These are phyloP conservation scores for Capreolus pygargus DNA, from an alignment of 2,113 vertebrate genomes.

Conservation along the genomic window DNA sequence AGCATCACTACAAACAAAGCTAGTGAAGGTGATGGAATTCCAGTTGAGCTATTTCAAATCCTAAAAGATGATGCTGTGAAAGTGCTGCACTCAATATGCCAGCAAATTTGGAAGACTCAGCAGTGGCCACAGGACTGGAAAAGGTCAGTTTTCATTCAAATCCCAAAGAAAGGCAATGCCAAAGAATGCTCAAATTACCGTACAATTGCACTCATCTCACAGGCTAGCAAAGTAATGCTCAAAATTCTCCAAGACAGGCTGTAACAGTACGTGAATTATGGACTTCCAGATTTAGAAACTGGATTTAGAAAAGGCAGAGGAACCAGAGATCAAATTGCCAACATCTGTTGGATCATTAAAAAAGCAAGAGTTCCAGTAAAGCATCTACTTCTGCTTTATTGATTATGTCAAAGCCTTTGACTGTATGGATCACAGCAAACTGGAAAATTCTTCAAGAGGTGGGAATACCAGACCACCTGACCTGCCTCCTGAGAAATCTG, in stretches of 20 bases:
- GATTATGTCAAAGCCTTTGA: background rate
- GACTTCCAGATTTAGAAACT: background rate
- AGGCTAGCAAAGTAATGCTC: background rate
- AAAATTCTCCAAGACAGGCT: background rate
- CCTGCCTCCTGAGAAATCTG: too few species aligned
- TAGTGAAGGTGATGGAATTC: background rate
- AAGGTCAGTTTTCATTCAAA: background rate
- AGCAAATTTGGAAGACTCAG: background rate
- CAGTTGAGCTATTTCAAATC: background rate
- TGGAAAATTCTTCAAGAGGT: background rate
- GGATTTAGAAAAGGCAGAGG: background rate
- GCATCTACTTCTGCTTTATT: background rate
- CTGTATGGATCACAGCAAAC: background rate
- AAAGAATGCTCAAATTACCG: background rate
- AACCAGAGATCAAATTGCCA: background rate
- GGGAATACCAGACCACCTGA: too few species aligned
- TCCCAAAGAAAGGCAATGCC: background rate
- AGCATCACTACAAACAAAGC: fast-evolving
- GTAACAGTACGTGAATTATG: background rate
- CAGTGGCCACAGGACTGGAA: background rate
- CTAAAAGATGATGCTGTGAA: background rate
- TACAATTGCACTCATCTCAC: background rate
- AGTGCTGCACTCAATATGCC: background rate
- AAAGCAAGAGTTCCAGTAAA: background rate
- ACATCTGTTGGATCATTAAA: background rate